phyloP scores from a whole-genome alignment of 1,140 invertebrate species.

The Cydia splendana region DNA sequence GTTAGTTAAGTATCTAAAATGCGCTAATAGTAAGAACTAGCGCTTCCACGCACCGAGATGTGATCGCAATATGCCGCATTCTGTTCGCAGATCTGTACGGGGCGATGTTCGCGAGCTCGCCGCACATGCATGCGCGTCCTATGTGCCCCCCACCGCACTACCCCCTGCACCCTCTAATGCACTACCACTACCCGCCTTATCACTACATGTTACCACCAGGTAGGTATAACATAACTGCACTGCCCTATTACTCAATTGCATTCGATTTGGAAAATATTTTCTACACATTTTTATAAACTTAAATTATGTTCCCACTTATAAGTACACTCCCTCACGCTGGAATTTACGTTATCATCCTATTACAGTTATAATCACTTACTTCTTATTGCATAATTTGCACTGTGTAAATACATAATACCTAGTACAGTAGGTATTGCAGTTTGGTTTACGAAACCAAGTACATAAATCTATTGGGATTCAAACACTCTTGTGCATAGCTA shows the following conservation, averaged over 20 bases:
- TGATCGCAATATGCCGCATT: constrained; percentile 50
- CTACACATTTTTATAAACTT: neutral
- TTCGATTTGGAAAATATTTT: neutral
- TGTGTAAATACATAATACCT: neutral
- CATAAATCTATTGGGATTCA: neutral
- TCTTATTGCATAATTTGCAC: neutral
- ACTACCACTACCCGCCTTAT: constrained; percentile 77
- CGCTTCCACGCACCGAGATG: constrained; percentile 62
- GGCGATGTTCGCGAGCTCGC: constrained; percentile 69
- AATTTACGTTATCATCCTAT: neutral
- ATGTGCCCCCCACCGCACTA: constrained; percentile 76
- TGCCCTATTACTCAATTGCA: neutral
- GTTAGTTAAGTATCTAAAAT: constrained; percentile 82
- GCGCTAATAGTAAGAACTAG: constrained; percentile 71
- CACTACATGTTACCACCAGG: constrained; percentile 75
- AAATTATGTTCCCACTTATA: neutral
- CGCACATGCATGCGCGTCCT: constrained; percentile 70
- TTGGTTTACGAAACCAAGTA: neutral
- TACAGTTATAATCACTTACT: neutral
- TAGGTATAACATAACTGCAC: constrained; percentile 52
- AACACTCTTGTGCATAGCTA: neutral
- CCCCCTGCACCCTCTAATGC: constrained; percentile 72
- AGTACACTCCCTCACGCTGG: neutral
- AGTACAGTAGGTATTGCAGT: neutral
- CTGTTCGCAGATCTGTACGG: constrained; percentile 77